These are phyloP conservation scores for Triplophysa dalaica DNA, from an alignment of 2,113 vertebrate genomes.

Conservation along the genomic window DNA sequence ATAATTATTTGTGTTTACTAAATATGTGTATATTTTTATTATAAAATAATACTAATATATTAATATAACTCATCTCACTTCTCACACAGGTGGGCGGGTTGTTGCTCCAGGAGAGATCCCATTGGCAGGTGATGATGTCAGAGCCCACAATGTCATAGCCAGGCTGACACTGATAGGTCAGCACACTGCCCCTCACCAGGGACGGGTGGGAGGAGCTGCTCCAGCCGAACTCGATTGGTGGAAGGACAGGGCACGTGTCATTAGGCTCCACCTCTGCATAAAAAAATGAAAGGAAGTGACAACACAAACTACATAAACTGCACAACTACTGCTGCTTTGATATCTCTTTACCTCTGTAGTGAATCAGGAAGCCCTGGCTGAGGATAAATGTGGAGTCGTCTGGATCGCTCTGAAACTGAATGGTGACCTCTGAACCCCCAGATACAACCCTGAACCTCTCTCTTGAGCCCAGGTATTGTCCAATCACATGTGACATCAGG, in stretches of 20 bases:
- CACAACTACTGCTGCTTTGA: background rate
- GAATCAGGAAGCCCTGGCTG: constrained; percentile 88
- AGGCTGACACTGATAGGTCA: constrained; percentile 91
- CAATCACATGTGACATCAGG: constrained; percentile 83
- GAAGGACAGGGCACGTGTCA: constrained; percentile 85
- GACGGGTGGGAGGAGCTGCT: constrained; percentile 86
- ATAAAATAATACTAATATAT: no score
- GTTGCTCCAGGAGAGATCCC: constrained; percentile 92
- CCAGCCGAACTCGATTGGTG: constrained; percentile 87
- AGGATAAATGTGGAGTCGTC: constrained; percentile 83
- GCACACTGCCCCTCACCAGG: constrained; percentile 85
- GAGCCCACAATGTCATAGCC: constrained; percentile 90
- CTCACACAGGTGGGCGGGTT: constrained; percentile 87
- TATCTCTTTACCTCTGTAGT: constrained; percentile 78
- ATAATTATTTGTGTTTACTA: no score
- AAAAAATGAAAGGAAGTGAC: constrained; percentile 3
- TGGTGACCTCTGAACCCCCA: constrained; percentile 84
- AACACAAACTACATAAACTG: background rate
- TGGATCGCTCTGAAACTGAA: constrained; percentile 89
- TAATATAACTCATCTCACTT: constrained; percentile 69
- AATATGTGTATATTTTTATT: no score
- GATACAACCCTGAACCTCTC: constrained; percentile 86
- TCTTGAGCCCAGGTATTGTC: constrained; percentile 83
- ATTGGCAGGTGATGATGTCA: constrained; percentile 92
- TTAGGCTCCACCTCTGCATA: constrained; percentile 87